These are phyloP conservation scores for Drosophila formosana DNA, from an alignment of 2,888 invertebrate genomes.

Conservation along the genomic window DNA sequence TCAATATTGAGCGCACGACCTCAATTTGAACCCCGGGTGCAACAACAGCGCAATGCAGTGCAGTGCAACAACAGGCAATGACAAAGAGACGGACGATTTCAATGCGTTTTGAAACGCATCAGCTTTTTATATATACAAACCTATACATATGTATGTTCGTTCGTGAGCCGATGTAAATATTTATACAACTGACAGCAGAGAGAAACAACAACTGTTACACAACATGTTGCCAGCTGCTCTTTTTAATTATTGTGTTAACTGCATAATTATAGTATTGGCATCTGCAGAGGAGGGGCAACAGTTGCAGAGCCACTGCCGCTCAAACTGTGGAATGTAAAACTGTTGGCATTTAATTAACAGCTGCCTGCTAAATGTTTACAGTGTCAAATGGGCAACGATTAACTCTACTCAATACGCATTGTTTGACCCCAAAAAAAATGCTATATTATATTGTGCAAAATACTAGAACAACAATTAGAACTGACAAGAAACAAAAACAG, in stretches of 20 bases:
- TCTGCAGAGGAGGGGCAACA: not conserved
- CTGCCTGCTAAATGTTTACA: conserved; percentile 20
- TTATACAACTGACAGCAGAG: not conserved
- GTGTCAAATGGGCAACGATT: conserved; percentile 19
- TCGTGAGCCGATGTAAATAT: not conserved
- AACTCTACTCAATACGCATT: conserved; percentile 5
- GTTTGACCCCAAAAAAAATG: conserved; percentile 24
- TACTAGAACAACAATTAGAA: conserved; percentile 45
- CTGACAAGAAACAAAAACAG: conserved; percentile 35
- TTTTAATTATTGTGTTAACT: conserved; percentile 21
- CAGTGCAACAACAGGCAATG: conserved; percentile 18
- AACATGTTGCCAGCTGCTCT: conserved; percentile 28
- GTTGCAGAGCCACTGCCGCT: not conserved
- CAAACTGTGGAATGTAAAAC: conserved; percentile 7
- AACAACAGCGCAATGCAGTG: conserved; percentile 13
- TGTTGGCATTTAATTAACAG: conserved; percentile 19
- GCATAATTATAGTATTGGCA: conserved; percentile 34
- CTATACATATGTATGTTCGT: not conserved
- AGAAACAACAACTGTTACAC: conserved; percentile 8
- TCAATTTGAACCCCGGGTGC: conserved; percentile 51
- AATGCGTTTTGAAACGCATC: conserved; percentile 9
- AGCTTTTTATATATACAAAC: not conserved
- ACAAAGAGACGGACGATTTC: conserved; percentile 31
- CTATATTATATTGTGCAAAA: conserved; percentile 8
- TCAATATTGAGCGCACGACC: conserved; percentile 64